These are phyloP conservation scores for Ladona fulva DNA, from an alignment of 1,140 invertebrate genomes.

Conservation along the genomic window DNA sequence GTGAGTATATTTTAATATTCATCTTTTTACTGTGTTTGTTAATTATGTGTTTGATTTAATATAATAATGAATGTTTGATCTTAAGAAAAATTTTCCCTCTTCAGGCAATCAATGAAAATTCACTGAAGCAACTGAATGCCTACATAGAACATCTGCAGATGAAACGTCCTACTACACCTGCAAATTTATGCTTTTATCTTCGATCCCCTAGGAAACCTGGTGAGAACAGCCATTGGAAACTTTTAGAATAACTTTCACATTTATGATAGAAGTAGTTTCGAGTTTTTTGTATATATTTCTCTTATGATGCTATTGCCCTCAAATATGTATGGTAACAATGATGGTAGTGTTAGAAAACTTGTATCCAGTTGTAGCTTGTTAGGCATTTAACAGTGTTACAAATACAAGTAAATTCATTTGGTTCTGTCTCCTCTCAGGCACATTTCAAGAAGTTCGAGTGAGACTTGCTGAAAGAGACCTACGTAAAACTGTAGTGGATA, in stretches of 20 bases:
- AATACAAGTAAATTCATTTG: neutral
- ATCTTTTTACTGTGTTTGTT: slow-evolving; percentile 19
- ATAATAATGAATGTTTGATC: too few relatives aligned
- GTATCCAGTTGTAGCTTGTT: neutral
- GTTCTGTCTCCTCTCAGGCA: slow-evolving; percentile 37
- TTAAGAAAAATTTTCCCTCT: too few relatives aligned
- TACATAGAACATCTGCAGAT: slow-evolving; percentile 65
- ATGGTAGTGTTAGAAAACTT: too few relatives aligned
- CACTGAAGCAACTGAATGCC: slow-evolving; percentile 76
- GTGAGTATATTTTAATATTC: slow-evolving; percentile 39
- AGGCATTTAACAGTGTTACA: neutral
- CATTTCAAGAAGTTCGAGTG: slow-evolving; percentile 63
- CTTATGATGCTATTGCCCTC: too few relatives aligned
- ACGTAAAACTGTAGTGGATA: slow-evolving; percentile 60
- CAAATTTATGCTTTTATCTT: slow-evolving; percentile 63
- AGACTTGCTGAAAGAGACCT: slow-evolving; percentile 56
- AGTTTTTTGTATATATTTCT: neutral
- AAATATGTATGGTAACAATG: too few relatives aligned
- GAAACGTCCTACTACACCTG: slow-evolving; percentile 45
- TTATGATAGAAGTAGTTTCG: neutral
- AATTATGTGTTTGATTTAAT: too few relatives aligned
- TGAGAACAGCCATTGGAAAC: neutral
- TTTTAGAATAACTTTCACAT: too few relatives aligned
- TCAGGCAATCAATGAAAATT: slow-evolving; percentile 82
- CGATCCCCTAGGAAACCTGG: slow-evolving; percentile 22